Conservation (phyloP, 2,888 invertebrate species). For the Nemotelus nigrinus region DNA sequence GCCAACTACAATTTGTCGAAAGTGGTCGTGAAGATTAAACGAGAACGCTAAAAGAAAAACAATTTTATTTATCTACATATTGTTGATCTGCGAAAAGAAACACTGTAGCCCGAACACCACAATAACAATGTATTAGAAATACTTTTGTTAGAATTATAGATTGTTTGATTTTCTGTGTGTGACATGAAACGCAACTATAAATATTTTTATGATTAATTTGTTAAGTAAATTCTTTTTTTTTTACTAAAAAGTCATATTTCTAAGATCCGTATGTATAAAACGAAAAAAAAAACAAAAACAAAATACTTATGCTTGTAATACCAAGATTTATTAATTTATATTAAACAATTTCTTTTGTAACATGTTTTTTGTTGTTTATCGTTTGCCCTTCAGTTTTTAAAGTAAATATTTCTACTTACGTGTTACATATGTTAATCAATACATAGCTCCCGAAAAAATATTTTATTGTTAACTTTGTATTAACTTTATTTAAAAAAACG, state of each 20-base stretch:
- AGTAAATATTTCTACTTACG: constrained; percentile 23
- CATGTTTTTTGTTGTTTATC: constrained; percentile 29
- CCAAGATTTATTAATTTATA: constrained; percentile 45
- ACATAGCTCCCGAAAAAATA: constrained; percentile 16
- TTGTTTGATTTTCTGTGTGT: constrained; percentile 34
- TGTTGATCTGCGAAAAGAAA: constrained; percentile 21
- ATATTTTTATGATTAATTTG: constrained; percentile 44
- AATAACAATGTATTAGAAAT: constrained; percentile 28
- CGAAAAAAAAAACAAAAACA: constrained; percentile 31
- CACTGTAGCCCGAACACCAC: constrained; percentile 41
- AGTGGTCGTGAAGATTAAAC: neutral
- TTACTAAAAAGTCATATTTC: constrained; percentile 51
- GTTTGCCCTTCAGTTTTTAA: constrained; percentile 25
- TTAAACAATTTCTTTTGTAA: constrained; percentile 30
- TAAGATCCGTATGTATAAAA: constrained; percentile 45
- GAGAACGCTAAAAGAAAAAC: neutral
- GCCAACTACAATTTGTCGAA: constrained; percentile 29
- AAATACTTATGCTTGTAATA: constrained; percentile 31
- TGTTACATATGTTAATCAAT: constrained; percentile 33
- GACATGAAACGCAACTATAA: constrained; percentile 22
- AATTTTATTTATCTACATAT: constrained; percentile 30
- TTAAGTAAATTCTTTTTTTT: constrained; percentile 38
- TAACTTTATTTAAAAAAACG: constrained; percentile 21
- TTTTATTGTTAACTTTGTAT: constrained; percentile 37
- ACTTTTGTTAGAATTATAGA: constrained; percentile 32